Evolutionary conservation across 2,113 vertebrate genomes (phyloP).

Genomic region (Siphamia tubifer): DNA sequence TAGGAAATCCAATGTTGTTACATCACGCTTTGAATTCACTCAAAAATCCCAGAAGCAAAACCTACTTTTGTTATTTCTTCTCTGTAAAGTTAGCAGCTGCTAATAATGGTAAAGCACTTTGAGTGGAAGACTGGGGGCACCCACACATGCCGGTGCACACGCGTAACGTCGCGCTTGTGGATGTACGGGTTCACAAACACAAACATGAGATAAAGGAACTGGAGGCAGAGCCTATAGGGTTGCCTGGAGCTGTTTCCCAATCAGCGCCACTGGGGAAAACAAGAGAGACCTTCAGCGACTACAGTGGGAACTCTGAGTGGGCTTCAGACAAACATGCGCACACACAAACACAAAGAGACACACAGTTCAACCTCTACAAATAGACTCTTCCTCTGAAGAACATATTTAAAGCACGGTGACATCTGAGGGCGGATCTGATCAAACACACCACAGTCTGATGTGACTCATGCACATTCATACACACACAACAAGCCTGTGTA

Average conservation of each 20-base stretch:
- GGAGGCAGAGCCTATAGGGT: slow-evolving; percentile 53
- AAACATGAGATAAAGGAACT: slow-evolving; percentile 39
- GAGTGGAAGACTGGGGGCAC: slow-evolving; percentile 16
- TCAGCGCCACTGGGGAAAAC: slow-evolving; percentile 63
- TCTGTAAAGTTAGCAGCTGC: slow-evolving; percentile 48
- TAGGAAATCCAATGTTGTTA: slow-evolving; percentile 3
- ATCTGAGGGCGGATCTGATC: slow-evolving; percentile 56
- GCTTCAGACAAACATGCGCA: slow-evolving; percentile 39
- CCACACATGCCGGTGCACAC: neutral
- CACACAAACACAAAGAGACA: neutral
- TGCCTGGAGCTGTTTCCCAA: slow-evolving; percentile 73
- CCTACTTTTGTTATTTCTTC: neutral
- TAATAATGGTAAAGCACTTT: slow-evolving; percentile 45
- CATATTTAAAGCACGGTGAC: slow-evolving; percentile 45
- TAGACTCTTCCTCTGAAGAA: slow-evolving; percentile 42
- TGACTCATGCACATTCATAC: slow-evolving; percentile 48
- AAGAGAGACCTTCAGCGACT: slow-evolving; percentile 62
- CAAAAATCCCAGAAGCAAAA: neutral
- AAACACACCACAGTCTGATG: slow-evolving; percentile 47
- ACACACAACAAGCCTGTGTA: slow-evolving; percentile 4
- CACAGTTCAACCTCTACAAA: slow-evolving; percentile 43
- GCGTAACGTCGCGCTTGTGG: neutral
- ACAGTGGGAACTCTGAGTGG: slow-evolving; percentile 56
- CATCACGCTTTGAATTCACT: neutral
- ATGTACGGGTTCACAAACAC: neutral